phyloP scores from a whole-genome alignment of 2,888 invertebrate species.

The Amiota minor region DNA sequence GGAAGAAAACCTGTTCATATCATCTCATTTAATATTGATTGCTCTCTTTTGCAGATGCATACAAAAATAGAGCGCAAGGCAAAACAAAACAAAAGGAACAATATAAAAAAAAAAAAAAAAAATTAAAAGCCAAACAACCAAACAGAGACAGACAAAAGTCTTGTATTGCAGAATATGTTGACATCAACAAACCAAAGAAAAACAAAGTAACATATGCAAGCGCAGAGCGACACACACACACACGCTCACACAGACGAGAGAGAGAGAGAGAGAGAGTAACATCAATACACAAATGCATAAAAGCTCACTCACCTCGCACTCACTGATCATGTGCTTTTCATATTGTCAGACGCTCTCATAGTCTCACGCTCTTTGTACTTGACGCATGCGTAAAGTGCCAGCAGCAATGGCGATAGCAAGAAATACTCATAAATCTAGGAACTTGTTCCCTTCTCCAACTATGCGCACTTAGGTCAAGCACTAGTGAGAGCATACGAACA shows the following conservation, averaged over 20 bases:
- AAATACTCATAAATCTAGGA: background rate
- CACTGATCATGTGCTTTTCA: no score
- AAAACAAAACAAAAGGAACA: background rate
- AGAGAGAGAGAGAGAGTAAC: slow-evolving; percentile 9
- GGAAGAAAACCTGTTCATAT: background rate
- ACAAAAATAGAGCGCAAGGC: background rate
- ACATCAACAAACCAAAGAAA: slow-evolving; percentile 18
- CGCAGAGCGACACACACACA: no score
- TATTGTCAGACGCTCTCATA: no score
- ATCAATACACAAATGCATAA: slow-evolving; percentile 14
- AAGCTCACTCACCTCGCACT: slow-evolving; percentile 43
- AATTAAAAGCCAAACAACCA: background rate
- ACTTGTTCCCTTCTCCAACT: background rate
- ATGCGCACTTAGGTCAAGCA: background rate
- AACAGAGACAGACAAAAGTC: background rate
- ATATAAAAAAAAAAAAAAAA: background rate
- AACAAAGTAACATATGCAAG: slow-evolving; percentile 19
- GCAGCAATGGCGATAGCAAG: no score
- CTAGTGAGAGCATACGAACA: slow-evolving; percentile 28
- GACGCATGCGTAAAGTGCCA: no score
- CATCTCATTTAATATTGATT: background rate
- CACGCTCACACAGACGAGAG: slow-evolving; percentile 10
- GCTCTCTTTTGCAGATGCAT: background rate
- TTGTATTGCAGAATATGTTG: slow-evolving; percentile 32
- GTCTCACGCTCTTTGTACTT: no score